Conservation (phyloP, 2,888 invertebrate species). For the Uloborus plumipes region DNA sequence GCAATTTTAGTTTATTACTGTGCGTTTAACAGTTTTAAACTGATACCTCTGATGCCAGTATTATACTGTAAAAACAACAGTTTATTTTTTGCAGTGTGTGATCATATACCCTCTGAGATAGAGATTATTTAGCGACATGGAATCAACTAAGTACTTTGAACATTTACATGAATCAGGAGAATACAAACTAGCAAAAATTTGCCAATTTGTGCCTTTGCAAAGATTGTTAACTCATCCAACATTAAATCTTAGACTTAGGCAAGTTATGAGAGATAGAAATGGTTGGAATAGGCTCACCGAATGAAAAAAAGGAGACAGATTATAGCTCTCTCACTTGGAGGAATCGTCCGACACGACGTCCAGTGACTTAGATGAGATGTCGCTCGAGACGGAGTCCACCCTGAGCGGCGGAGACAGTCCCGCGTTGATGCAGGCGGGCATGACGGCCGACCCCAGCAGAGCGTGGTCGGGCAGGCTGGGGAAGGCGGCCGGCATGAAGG, state of each 20-base stretch:
- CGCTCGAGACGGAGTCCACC: constrained; percentile 66
- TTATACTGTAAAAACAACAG: no score
- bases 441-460: constrained; percentile 26
- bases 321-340: constrained; percentile 47
- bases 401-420: constrained; percentile 65
- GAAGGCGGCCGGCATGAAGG: constrained; percentile 47
- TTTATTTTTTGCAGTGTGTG: no score
- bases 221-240: no score
- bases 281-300: background rate
- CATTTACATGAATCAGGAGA: no score
- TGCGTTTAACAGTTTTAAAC: no score
- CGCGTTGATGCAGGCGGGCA: constrained; percentile 29
- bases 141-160: no score
- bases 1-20: no score
- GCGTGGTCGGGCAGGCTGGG: constrained; percentile 44
- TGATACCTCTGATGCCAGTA: no score
- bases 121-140: no score
- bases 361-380: constrained; percentile 66
- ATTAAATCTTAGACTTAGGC: background rate
- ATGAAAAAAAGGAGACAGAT: background rate
- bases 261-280: background rate
- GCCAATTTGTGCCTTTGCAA: no score
- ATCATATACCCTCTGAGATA: no score
- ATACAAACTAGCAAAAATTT: no score
- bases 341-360: constrained; percentile 66